Evolutionary conservation across 2,888 invertebrate genomes (phyloP).

Genomic region (Lycocerus yunnanus): DNA sequence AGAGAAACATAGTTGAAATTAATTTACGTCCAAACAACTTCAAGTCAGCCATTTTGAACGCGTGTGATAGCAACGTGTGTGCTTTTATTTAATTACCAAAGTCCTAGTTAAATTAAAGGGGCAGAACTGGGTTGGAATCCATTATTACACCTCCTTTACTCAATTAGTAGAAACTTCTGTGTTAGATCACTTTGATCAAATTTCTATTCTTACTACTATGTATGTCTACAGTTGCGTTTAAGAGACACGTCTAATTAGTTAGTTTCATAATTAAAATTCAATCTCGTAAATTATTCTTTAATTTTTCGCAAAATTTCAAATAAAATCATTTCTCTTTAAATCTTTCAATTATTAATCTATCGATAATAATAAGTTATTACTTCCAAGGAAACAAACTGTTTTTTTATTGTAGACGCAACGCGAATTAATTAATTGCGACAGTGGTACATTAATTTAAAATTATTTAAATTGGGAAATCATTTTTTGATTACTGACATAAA

Average conservation of each 20-base stretch:
- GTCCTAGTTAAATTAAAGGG: constrained; percentile 54
- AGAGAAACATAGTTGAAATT: constrained; percentile 53
- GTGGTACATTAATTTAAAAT: too few relatives aligned
- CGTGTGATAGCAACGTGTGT: constrained; percentile 51
- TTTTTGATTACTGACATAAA: too few relatives aligned
- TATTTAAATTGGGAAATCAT: too few relatives aligned
- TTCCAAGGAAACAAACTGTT: too few relatives aligned
- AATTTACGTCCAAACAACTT: constrained; percentile 52
- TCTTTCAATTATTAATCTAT: too few relatives aligned
- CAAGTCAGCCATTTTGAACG: constrained; percentile 48
- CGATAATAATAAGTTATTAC: too few relatives aligned
- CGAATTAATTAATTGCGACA: too few relatives aligned
- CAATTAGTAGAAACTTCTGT: constrained; percentile 51
- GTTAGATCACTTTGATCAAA: constrained; percentile 28
- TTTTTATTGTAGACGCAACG: too few relatives aligned
- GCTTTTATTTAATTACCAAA: constrained; percentile 55
- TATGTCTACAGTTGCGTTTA: constrained; percentile 6
- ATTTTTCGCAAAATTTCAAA: too few relatives aligned
- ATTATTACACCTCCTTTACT: constrained; percentile 51
- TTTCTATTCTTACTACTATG: constrained; percentile 11
- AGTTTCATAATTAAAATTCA: not conserved
- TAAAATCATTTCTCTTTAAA: too few relatives aligned
- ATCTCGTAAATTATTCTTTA: not conserved
- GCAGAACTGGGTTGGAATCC: constrained; percentile 52
- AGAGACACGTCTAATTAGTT: not conserved